Conservation (phyloP, 2,888 invertebrate genomes). For the Spisula subtruncata region DNA sequence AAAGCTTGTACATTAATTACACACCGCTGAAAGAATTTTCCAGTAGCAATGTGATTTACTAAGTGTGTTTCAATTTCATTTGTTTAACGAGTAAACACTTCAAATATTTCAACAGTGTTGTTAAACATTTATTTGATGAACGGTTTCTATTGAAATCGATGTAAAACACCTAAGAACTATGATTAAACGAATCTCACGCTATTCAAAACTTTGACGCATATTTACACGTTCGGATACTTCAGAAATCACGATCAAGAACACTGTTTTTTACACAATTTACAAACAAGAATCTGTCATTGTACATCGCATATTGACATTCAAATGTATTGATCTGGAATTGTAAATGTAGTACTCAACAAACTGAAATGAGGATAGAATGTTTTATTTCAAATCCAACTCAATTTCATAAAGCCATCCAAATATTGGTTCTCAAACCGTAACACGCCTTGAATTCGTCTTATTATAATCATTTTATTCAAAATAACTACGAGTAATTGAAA, state of each 20-base stretch:
- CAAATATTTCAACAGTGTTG: background rate
- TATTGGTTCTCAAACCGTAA: no score
- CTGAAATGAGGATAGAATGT: no score
- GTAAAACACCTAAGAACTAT: background rate
- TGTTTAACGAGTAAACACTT: conserved; percentile 20
- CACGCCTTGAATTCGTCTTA: no score
- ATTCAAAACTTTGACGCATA: conserved; percentile 1
- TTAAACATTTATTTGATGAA: background rate
- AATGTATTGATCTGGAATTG: no score
- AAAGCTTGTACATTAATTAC: background rate
- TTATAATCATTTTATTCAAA: background rate
- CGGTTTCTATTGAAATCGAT: conserved; percentile 16
- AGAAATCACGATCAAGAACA: background rate
- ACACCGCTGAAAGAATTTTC: background rate
- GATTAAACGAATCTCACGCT: background rate
- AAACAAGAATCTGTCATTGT: no score
- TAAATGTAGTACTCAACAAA: no score
- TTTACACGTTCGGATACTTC: background rate
- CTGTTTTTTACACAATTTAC: no score
- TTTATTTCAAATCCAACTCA: no score
- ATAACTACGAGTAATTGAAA: background rate
- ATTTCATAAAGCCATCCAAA: no score
- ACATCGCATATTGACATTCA: no score
- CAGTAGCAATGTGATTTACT: background rate
- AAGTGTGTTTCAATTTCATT: conserved; percentile 8